These are phyloP conservation scores for Pheucticus melanocephalus DNA, from an alignment of 2,113 vertebrate genomes.

Conservation along the genomic window DNA sequence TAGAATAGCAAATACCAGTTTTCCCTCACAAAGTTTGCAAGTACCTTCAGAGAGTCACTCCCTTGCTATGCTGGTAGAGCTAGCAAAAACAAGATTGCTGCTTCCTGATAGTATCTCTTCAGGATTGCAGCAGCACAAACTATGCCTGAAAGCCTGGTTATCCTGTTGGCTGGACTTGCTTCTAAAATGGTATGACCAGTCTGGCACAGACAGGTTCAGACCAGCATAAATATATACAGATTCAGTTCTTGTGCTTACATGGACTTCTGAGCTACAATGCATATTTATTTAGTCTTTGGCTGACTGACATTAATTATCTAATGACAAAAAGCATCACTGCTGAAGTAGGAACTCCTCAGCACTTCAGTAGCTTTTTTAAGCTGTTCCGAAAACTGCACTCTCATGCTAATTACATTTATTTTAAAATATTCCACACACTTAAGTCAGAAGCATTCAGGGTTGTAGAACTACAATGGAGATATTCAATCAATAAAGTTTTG, in stretches of 20 bases:
- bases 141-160: slow-evolving; percentile 32
- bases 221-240: background rate
- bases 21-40: background rate
- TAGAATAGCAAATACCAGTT: background rate
- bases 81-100: background rate
- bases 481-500: background rate
- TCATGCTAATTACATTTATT: background rate
- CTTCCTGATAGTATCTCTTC: slow-evolving; percentile 26
- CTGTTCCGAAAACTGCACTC: background rate
- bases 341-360: background rate
- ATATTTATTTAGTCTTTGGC: slow-evolving; percentile 6
- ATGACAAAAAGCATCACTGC: background rate
- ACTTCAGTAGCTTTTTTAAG: background rate
- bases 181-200: background rate
- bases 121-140: slow-evolving; percentile 11
- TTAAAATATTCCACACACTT: background rate
- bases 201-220: slow-evolving; percentile 37
- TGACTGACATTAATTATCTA: background rate
- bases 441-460: background rate
- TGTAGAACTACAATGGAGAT: background rate
- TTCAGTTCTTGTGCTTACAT: background rate
- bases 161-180: background rate
- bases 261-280: background rate
- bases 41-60: background rate
- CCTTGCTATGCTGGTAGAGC: background rate